Evolutionary conservation across 2,113 vertebrate species (phyloP).

Genomic region (Pangasianodon hypophthalmus): DNA sequence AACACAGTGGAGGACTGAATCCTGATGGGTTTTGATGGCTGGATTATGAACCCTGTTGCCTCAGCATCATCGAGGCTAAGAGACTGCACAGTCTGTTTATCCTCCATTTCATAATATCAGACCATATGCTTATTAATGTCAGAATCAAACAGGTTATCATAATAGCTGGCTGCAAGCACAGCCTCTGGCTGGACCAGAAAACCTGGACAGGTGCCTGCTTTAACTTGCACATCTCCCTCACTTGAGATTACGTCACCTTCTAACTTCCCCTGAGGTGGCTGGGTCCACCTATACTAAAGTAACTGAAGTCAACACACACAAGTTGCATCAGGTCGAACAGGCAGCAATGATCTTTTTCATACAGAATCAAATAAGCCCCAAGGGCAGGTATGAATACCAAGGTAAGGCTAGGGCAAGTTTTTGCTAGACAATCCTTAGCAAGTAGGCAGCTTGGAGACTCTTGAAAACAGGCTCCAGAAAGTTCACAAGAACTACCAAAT

Average conservation of each 20-base stretch:
- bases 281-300: not conserved
- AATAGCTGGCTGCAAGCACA: not conserved
- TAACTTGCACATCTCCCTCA: not conserved
- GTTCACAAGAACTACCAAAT: no score
- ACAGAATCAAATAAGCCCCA: not conserved
- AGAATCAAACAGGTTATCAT: not conserved
- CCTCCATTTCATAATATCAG: not conserved
- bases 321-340: not conserved
- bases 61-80: not conserved
- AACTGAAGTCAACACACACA: not conserved
- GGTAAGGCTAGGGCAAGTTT: not conserved
- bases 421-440: not conserved
- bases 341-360: not conserved
- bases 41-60: not conserved
- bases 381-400: not conserved
- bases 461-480: not conserved
- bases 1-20: not conserved
- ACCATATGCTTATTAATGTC: not conserved
- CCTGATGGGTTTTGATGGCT: not conserved
- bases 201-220: not conserved
- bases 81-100: not conserved
- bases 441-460: not conserved
- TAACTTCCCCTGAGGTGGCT: not conserved
- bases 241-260: not conserved
- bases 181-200: not conserved